Conservation (phyloP, 2,888 invertebrate species). For the Amorpha juglandis region DNA sequence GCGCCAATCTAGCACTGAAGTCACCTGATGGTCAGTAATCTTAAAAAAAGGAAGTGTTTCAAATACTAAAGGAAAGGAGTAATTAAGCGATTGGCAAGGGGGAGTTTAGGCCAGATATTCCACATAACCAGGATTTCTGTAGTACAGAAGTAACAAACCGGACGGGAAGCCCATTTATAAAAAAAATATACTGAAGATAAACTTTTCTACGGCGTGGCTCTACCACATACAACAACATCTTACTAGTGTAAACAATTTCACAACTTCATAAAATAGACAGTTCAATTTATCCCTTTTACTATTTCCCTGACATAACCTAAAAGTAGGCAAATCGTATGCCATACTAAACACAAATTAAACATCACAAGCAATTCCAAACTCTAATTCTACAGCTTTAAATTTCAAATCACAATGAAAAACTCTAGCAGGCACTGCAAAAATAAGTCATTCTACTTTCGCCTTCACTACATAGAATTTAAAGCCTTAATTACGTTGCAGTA, state of each 20-base stretch:
- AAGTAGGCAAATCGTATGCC: constrained; percentile 1
- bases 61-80: no score
- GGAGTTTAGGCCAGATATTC: no score
- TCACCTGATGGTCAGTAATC: no score
- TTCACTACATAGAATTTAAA: not conserved
- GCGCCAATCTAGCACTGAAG: no score
- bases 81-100: not conserved
- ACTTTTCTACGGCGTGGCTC: no score
- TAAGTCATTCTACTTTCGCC: not conserved
- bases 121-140: no score
- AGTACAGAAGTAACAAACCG: no score
- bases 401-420: not conserved
- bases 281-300: not conserved
- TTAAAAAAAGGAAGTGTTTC: no score
- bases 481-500: not conserved
- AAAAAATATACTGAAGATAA: no score
- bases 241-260: not conserved
- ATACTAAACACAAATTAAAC: not conserved
- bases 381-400: not conserved
- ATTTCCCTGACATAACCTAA: not conserved
- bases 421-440: not conserved
- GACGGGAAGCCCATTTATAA: no score
- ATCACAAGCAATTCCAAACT: not conserved
- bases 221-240: no score
- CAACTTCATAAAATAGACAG: not conserved